Conservation (phyloP, 2,888 invertebrate species). For the Gymnoscelis rufifasciata region DNA sequence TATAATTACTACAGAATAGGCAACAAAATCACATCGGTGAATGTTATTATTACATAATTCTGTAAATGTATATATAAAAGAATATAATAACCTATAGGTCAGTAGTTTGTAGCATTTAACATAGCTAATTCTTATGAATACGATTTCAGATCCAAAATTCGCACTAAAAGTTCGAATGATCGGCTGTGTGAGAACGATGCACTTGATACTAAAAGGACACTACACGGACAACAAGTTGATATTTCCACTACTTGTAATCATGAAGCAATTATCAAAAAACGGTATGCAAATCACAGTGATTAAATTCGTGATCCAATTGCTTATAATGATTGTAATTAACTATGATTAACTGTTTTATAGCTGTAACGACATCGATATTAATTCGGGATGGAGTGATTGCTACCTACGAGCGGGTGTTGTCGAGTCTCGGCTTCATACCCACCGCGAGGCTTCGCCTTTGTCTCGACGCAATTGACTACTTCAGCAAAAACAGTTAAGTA, state of each 20-base stretch:
- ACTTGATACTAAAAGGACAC: slow-evolving; percentile 79
- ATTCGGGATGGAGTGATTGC: slow-evolving; percentile 80
- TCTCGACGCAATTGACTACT: slow-evolving; percentile 82
- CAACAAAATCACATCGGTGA: too few species aligned
- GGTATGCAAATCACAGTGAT: slow-evolving; percentile 36
- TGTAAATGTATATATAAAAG: too few species aligned
- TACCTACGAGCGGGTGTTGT: slow-evolving; percentile 80
- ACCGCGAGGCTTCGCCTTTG: slow-evolving; percentile 81
- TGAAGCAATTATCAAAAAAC: slow-evolving; percentile 80
- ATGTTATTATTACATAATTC: too few species aligned
- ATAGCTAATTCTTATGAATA: too few species aligned
- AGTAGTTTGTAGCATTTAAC: too few species aligned
- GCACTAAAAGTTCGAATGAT: slow-evolving; percentile 81
- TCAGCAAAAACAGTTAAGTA: slow-evolving; percentile 83
- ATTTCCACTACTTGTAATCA: slow-evolving; percentile 78
- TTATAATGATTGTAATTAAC: slow-evolving; percentile 17
- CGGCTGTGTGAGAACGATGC: slow-evolving; percentile 80
- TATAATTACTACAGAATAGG: background rate
- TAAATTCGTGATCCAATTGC: slow-evolving; percentile 4
- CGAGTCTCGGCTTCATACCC: slow-evolving; percentile 79
- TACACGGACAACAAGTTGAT: slow-evolving; percentile 79
- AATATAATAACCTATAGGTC: too few species aligned
- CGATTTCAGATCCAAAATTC: slow-evolving; percentile 80
- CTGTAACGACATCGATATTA: slow-evolving; percentile 67
- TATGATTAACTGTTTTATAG: slow-evolving; percentile 32